These are phyloP conservation scores for Elgaria multicarinata DNA, from an alignment of 2,113 vertebrate genomes.

Conservation along the genomic window DNA sequence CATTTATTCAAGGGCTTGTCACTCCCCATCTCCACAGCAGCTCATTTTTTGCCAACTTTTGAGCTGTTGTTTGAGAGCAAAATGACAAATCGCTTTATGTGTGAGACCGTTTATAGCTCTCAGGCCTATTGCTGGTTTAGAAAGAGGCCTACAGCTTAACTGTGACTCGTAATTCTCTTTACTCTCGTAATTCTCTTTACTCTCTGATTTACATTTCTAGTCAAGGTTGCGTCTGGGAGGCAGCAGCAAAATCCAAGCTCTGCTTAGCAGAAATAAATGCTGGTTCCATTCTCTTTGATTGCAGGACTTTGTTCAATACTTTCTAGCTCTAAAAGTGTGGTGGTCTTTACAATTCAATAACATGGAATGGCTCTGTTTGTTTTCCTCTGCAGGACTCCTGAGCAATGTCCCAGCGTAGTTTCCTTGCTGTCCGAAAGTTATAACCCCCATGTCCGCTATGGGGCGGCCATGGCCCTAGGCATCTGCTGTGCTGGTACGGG, in stretches of 20 bases:
- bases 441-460: conserved; percentile 97
- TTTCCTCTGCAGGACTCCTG: conserved; percentile 88
- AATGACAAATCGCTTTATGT: conserved; percentile 45
- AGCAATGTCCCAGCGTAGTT: conserved; percentile 97
- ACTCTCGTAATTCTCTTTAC: not conserved
- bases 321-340: not conserved
- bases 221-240: not conserved
- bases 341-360: not conserved
- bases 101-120: conserved; percentile 37
- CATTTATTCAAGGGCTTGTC: conserved; percentile 56
- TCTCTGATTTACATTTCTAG: conserved; percentile 37
- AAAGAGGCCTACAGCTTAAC: not conserved
- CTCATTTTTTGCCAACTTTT: conserved; percentile 37
- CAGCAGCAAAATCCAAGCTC: not conserved
- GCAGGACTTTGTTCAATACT: not conserved
- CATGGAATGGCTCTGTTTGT: not conserved
- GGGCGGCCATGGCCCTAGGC: conserved; percentile 96
- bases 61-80: conserved; percentile 58
- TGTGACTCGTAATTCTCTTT: conserved; percentile 13
- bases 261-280: not conserved
- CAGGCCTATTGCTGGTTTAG: not conserved
- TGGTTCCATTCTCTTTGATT: not conserved
- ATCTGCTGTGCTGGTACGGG: conserved; percentile 99
- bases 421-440: conserved; percentile 98
- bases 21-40: conserved; percentile 42